Percentiles rank a stretch among this genome's conserved stretches.
These are phyloP conservation scores for Caenorhabditis wallacei DNA, from an alignment of 2,888 invertebrate genomes.

Conservation along the genomic window DNA sequence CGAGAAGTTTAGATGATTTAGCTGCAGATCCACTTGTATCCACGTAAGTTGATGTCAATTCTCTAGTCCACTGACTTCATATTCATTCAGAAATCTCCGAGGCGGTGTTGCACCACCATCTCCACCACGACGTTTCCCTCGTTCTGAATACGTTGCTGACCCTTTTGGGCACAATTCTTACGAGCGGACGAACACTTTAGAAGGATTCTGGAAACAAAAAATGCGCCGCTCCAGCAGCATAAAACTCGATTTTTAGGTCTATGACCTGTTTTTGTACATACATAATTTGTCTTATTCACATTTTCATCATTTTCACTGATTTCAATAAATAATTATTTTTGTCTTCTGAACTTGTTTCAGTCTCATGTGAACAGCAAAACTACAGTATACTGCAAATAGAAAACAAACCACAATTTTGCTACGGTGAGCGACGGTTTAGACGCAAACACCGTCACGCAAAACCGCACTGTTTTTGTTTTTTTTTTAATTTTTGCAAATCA, in stretches of 20 bases:
- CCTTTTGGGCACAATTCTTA: constrained; percentile 76
- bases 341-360: neutral
- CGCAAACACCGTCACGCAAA: constrained; percentile 30
- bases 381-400: no score
- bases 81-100: constrained; percentile 58
- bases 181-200: constrained; percentile 74
- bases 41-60: constrained; percentile 52
- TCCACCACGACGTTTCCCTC: constrained; percentile 66
- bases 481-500: constrained; percentile 4
- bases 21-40: constrained; percentile 69
- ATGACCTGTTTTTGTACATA: neutral
- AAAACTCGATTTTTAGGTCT: constrained; percentile 66
- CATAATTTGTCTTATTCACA: constrained; percentile 9
- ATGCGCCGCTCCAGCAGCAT: constrained; percentile 67
- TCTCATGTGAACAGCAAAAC: neutral
- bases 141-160: constrained; percentile 67
- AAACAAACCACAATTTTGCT: no score
- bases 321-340: neutral
- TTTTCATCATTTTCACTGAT: neutral
- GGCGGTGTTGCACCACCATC: constrained; percentile 49
- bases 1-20: constrained; percentile 72
- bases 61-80: neutral
- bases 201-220: constrained; percentile 76
- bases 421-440: constrained; percentile 3
- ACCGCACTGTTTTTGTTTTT: constrained; percentile 17